These are phyloP conservation scores for Choristoneura fumiferana DNA, from an alignment of 1,140 invertebrate species.

Conservation along the genomic window DNA sequence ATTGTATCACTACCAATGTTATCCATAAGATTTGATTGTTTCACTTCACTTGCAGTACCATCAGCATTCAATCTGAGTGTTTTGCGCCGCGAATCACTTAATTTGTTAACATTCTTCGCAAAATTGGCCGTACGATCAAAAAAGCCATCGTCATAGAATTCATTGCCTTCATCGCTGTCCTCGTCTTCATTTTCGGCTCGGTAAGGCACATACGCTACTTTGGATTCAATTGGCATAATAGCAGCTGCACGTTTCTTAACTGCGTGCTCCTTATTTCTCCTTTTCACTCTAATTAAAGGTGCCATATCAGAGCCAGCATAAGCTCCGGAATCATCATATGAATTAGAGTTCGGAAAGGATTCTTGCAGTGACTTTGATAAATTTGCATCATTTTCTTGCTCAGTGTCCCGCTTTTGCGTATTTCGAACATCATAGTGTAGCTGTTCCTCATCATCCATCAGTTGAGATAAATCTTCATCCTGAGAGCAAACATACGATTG, in stretches of 20 bases:
- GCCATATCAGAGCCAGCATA: constrained; percentile 44
- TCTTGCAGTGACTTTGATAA: constrained; percentile 54
- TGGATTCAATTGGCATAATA: constrained; percentile 38
- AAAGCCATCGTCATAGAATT: constrained; percentile 58
- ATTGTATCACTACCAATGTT: constrained; percentile 34
- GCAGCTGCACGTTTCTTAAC: constrained; percentile 44
- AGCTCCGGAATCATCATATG: constrained; percentile 37
- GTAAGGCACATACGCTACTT: constrained; percentile 49
- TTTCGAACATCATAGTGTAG: constrained; percentile 28
- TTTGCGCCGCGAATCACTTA: constrained; percentile 16
- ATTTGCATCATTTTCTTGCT: constrained; percentile 27
- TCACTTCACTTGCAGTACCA: not conserved
- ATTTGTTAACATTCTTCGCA: constrained; percentile 27
- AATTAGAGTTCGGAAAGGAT: constrained; percentile 54
- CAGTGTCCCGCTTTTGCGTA: constrained; percentile 38
- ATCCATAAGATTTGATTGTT: not conserved
- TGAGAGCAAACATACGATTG: constrained; percentile 38
- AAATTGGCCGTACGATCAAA: constrained; percentile 51
- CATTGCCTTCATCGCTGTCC: constrained; percentile 57
- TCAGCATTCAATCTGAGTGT: constrained; percentile 6
- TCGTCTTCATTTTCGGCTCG: constrained; percentile 50
- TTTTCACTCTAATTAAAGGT: constrained; percentile 64
- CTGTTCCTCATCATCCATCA: constrained; percentile 36
- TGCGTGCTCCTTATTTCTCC: constrained; percentile 42
- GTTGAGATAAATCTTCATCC: constrained; percentile 43